These are phyloP conservation scores for Scomber colias DNA, from an alignment of 2,113 vertebrate genomes.

Conservation along the genomic window DNA sequence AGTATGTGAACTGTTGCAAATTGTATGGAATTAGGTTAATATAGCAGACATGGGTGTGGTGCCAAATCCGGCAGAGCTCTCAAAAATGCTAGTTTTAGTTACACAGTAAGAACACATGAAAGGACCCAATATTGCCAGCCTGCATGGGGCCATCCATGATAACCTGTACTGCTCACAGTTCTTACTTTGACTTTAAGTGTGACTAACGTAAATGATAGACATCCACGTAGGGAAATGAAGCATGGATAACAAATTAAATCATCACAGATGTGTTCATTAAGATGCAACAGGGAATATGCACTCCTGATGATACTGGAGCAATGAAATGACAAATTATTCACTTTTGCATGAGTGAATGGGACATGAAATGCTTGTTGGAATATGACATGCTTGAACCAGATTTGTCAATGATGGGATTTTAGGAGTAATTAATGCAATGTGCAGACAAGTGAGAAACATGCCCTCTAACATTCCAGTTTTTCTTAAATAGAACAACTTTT, in stretches of 20 bases:
- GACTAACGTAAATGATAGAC: conserved; percentile 47
- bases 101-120: neutral
- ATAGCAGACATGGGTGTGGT: conserved; percentile 42
- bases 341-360: neutral
- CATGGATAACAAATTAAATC: conserved; percentile 61
- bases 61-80: neutral
- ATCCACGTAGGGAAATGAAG: conserved; percentile 49
- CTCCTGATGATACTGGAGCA: conserved; percentile 12
- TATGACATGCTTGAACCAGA: conserved; percentile 1
- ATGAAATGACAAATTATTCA: neutral
- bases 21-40: conserved; percentile 39
- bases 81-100: conserved; percentile 13
- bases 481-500: neutral
- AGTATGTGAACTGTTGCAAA: neutral
- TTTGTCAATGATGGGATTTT: conserved; percentile 5
- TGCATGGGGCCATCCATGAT: neutral
- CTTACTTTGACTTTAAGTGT: conserved; percentile 1
- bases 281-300: conserved; percentile 35
- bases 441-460: neutral
- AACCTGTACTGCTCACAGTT: conserved; percentile 14
- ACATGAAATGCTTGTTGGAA: conserved; percentile 21
- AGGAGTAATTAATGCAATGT: neutral
- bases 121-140: neutral
- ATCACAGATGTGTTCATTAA: conserved; percentile 63
- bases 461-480: neutral